Evolutionary conservation across 2,797 vertebrate species (phyloP).

Genomic region (Lindbergichthys nudifrons): DNA sequence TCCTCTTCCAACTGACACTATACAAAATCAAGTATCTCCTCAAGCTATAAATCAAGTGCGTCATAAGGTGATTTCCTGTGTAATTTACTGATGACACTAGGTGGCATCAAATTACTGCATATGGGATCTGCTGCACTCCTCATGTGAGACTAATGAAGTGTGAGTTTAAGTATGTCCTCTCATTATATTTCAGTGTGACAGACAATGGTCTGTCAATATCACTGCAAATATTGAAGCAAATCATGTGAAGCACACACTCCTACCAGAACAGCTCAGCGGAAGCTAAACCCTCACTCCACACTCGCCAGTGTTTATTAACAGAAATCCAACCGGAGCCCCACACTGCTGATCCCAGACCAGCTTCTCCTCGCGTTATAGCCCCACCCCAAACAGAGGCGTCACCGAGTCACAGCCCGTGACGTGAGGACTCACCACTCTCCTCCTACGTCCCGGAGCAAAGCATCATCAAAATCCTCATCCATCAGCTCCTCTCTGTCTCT

Average conservation of each 20-base stretch:
- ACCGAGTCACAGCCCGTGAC: conserved; percentile 88
- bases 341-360: conserved; percentile 74
- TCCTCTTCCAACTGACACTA: not conserved
- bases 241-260: not conserved
- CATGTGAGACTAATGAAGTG: not conserved
- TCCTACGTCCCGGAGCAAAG: conserved; percentile 85
- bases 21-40: not conserved
- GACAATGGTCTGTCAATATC: not conserved
- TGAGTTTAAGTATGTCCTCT: not conserved
- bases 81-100: conserved; percentile 71
- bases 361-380: conserved; percentile 83
- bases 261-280: not conserved
- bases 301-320: conserved; percentile 12
- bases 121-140: conserved; percentile 1
- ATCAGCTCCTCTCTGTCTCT: conserved; percentile 59
- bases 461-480: conserved; percentile 81
- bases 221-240: not conserved
- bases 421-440: conserved; percentile 87
- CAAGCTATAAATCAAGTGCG: not conserved
- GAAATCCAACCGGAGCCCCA: conserved; percentile 9
- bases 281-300: conserved; percentile 8
- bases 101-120: conserved; percentile 74
- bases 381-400: conserved; percentile 86
- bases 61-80: conserved; percentile 9
- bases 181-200: not conserved